A percentile compares a stretch with the other conserved stretches of the same genome.
Evolutionary conservation across 2,888 invertebrate species (phyloP).

Genomic region (Timandra comae): DNA sequence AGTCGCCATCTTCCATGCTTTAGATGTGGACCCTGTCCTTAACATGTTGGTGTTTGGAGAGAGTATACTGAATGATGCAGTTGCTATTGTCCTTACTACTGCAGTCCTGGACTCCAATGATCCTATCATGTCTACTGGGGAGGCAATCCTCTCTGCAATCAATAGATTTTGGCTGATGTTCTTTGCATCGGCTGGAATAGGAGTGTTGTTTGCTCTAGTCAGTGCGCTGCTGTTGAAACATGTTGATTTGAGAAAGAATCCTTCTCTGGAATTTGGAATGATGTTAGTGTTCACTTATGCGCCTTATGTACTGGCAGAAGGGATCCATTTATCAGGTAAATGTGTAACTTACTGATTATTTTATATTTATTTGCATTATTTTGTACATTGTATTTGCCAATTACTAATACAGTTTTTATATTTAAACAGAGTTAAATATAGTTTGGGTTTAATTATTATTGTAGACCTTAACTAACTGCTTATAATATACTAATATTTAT

Average conservation of each 20-base stretch:
- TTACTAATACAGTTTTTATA: background rate
- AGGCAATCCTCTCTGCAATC: slow-evolving; percentile 91
- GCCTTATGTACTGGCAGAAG: slow-evolving; percentile 98
- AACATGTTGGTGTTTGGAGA: slow-evolving; percentile 99
- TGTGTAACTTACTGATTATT: background rate
- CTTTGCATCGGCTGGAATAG: slow-evolving; percentile 98
- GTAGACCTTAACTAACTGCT: no score
- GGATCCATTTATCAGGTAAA: slow-evolving; percentile 92
- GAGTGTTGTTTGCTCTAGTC: slow-evolving; percentile 94
- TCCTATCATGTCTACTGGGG: slow-evolving; percentile 81
- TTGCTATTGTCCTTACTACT: slow-evolving; percentile 97
- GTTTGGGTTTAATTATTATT: no score
- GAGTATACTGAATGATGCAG: slow-evolving; percentile 97
- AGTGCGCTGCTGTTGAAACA: slow-evolving; percentile 96
- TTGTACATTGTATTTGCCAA: no score
- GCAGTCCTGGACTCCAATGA: slow-evolving; percentile 84
- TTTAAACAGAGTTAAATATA: background rate
- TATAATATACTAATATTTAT: no score
- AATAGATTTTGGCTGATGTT: slow-evolving; percentile 97
- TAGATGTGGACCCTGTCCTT: slow-evolving; percentile 97
- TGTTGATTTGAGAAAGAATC: slow-evolving; percentile 96
- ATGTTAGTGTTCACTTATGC: slow-evolving; percentile 99
- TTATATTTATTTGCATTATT: background rate
- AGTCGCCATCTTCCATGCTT: slow-evolving; percentile 97
- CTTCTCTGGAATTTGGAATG: slow-evolving; percentile 98